These are phyloP conservation scores for Amblyopsis hoosieri DNA, from an alignment of 2,797 vertebrate species.

Conservation along the genomic window DNA sequence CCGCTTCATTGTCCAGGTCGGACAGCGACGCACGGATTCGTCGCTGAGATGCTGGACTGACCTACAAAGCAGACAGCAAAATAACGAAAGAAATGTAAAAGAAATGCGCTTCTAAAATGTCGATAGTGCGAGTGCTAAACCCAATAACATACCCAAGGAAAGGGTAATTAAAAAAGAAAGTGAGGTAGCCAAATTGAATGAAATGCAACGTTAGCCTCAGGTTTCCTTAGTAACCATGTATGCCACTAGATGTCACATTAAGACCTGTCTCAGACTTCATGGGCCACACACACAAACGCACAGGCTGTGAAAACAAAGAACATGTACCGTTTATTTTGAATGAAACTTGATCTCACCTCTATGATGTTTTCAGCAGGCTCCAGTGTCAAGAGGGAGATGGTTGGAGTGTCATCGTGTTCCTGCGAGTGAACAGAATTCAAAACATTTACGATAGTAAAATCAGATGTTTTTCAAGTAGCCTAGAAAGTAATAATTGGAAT, in stretches of 20 bases:
- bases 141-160: too few species aligned
- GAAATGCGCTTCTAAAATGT: too few species aligned
- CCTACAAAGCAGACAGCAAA: conserved; percentile 63
- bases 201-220: too few species aligned
- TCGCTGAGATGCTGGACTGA: conserved; percentile 85
- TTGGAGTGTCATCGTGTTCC: conserved; percentile 72
- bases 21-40: conserved; percentile 89
- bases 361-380: conserved; percentile 67
- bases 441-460: neutral
- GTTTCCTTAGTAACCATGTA: too few species aligned
- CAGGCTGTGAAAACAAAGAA: too few species aligned
- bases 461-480: too few species aligned
- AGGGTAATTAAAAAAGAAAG: neutral
- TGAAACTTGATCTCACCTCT: conserved; percentile 57
- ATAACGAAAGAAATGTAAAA: neutral
- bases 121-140: too few species aligned
- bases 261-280: too few species aligned
- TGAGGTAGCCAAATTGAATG: neutral
- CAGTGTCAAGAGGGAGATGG: conserved; percentile 77
- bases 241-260: too few species aligned
- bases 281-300: too few species aligned
- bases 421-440: conserved; percentile 36
- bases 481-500: too few species aligned
- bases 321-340: too few species aligned
- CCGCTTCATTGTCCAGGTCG: conserved; percentile 88